Evolutionary conservation across 2,113 vertebrate genomes (phyloP).

Genomic region (Stigmatopora argus): DNA sequence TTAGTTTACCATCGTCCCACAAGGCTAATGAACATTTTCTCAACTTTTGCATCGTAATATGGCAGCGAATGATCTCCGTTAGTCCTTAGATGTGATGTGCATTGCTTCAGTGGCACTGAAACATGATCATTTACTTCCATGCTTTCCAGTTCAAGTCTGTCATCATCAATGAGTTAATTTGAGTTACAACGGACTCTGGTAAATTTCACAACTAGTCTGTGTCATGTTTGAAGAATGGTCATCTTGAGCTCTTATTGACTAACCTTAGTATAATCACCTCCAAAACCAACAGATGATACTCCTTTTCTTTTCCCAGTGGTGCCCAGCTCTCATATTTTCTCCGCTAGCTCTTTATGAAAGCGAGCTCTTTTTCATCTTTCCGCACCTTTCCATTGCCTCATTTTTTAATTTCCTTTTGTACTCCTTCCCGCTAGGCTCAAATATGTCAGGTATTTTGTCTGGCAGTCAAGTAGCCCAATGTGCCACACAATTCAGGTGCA

Average conservation of each 20-base stretch:
- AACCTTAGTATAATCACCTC: not conserved
- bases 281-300: not conserved
- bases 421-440: slow-evolving; percentile 10
- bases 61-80: too few relatives aligned
- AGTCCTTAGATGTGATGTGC: not conserved
- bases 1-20: not conserved
- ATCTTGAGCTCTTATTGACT: not conserved
- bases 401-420: slow-evolving; percentile 19
- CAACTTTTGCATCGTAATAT: not conserved
- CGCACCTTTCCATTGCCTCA: slow-evolving; percentile 20
- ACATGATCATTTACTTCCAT: too few relatives aligned
- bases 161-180: not conserved
- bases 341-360: not conserved
- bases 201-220: slow-evolving; percentile 33
- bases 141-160: too few relatives aligned
- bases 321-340: slow-evolving; percentile 7
- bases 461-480: not conserved
- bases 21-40: not conserved
- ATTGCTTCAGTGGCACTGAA: not conserved
- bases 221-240: slow-evolving; percentile 17
- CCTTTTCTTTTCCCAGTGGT: not conserved
- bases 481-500: not conserved
- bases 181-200: too few relatives aligned
- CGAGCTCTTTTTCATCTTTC: not conserved
- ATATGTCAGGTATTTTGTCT: slow-evolving; percentile 30